phyloP scores from a whole-genome alignment of 2,888 invertebrate species.

The Trypoxylon attenuatum region DNA sequence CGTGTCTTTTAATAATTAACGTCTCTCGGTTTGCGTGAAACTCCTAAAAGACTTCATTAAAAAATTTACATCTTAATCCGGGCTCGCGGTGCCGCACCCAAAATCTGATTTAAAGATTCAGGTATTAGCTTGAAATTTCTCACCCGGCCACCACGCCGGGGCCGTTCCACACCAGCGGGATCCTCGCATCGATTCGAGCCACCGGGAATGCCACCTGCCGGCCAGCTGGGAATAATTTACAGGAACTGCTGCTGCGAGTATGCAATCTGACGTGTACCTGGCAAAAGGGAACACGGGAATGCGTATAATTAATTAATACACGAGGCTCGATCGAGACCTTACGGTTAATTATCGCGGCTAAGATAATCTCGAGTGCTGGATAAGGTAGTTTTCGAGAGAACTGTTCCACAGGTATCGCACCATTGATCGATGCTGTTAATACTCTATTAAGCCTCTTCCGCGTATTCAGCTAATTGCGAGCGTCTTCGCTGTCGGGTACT shows the following conservation, averaged over 20 bases:
- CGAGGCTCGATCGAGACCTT: constrained; percentile 17
- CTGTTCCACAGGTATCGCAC: constrained; percentile 27
- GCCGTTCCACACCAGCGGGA: neutral
- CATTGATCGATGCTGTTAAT: constrained; percentile 32
- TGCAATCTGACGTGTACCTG: neutral
- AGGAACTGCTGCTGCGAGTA: constrained; percentile 4
- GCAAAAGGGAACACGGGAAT: constrained; percentile 6
- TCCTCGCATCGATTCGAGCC: constrained; percentile 25
- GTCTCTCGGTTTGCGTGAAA: neutral
- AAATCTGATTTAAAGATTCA: constrained; percentile 1
- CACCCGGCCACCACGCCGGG: too few relatives aligned
- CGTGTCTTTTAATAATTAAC: constrained; percentile 4
- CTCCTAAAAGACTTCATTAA: neutral
- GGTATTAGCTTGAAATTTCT: neutral
- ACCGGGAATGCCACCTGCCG: constrained; percentile 6
- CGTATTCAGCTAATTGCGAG: constrained; percentile 37
- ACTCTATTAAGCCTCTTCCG: constrained; percentile 19
- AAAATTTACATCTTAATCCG: neutral
- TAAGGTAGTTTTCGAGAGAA: constrained; percentile 36
- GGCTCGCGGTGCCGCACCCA: neutral
- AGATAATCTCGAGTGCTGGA: constrained; percentile 28
- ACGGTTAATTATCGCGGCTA: constrained; percentile 37
- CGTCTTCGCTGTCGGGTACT: neutral
- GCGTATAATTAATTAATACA: constrained; percentile 32
- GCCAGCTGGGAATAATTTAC: constrained; percentile 10